Base-by-base conservation (phyloP, 2,888 invertebrate species). In the Scaptomyza tumidula region DNA sequence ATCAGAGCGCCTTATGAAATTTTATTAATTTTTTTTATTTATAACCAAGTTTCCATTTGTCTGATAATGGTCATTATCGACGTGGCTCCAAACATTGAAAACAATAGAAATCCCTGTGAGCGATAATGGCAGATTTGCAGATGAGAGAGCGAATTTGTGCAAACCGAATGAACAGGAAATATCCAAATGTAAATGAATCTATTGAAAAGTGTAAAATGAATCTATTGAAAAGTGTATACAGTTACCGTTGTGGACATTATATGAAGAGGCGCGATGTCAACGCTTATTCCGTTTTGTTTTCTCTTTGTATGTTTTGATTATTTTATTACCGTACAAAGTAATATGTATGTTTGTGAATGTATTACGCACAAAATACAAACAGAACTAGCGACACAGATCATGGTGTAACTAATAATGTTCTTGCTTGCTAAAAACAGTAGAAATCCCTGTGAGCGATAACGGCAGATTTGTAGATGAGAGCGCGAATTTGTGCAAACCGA, bases 21-120 rank as follows among this genome's bases (percentile, higher is more conserved):
- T 41, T 53, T 70, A 53, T 43, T 41, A 43, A 45, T 27, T 43
- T 27, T 24, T 43, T 19, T 24, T 61, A 76, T 74, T 74, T 76
- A 77, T 59, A 33, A 43, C 29, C 27, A 16, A 49, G 14, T 49
- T 62, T 19, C 35, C 31, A 19, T 24, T 54, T 52, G 19, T 11
- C 16, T 43, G 53, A n/a, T 59, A 59, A 24, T 72, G 57, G 66
- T 72, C 60, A 35, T 35, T 35, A 35, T 11, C 13, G 35, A 13
- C 35, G 35, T 72, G 61, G 77, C 72, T 13, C 1, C 52, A 61
- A 53, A 56, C 41, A 53, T 29, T 44, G 39, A 9, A 3, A 31
- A 31, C 31, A 31, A 31, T 1, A 27, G 27, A 27, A 31, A 9
- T 31, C 11, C 27, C 27, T 10, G 16, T 14, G 1, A 33, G 33